Percentiles rank a stretch among this genome's conserved stretches.
phyloP scores from a whole-genome alignment of 2,888 invertebrate genomes.

The Troides oblongomaculatus region DNA sequence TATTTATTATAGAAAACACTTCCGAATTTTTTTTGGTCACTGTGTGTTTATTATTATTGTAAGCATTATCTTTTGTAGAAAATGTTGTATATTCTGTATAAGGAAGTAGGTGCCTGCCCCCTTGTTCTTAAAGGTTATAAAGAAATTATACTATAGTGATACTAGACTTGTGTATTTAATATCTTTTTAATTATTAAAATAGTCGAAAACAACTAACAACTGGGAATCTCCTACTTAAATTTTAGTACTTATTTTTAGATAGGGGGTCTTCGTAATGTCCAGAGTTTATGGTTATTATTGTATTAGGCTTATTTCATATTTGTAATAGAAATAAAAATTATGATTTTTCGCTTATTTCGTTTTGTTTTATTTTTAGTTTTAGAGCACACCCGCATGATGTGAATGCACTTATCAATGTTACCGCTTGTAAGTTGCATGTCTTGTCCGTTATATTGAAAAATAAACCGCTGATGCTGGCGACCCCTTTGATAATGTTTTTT shows the following conservation, averaged over 20 bases:
- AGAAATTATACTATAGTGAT: slow-evolving; percentile 30
- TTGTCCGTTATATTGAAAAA: background rate
- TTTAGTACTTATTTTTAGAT: slow-evolving; percentile 70
- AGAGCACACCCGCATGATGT: slow-evolving; percentile 64
- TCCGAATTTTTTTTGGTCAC: slow-evolving; percentile 38
- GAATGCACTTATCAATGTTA: slow-evolving; percentile 45
- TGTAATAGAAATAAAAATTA: slow-evolving; percentile 71
- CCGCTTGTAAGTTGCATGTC: slow-evolving; percentile 39
- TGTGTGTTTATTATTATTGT: slow-evolving; percentile 45
- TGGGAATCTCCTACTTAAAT: slow-evolving; percentile 74
- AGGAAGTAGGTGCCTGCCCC: slow-evolving; percentile 50
- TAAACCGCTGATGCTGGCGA: slow-evolving; percentile 1
- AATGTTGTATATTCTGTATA: background rate
- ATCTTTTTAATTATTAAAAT: slow-evolving; percentile 25
- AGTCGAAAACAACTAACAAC: slow-evolving; percentile 28
- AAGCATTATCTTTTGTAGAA: slow-evolving; percentile 37
- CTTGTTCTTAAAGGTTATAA: slow-evolving; percentile 57
- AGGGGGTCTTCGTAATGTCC: slow-evolving; percentile 52
- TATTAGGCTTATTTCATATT: slow-evolving; percentile 53
- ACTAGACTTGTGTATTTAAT: slow-evolving; percentile 15
- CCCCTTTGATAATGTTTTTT: background rate
- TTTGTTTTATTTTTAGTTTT: slow-evolving; percentile 68
- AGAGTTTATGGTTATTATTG: slow-evolving; percentile 59
- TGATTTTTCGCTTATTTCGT: slow-evolving; percentile 61
- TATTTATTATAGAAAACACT: slow-evolving; percentile 47